phyloP scores from a whole-genome alignment of 2,797 vertebrate genomes.

The Adelosebastes latens region DNA sequence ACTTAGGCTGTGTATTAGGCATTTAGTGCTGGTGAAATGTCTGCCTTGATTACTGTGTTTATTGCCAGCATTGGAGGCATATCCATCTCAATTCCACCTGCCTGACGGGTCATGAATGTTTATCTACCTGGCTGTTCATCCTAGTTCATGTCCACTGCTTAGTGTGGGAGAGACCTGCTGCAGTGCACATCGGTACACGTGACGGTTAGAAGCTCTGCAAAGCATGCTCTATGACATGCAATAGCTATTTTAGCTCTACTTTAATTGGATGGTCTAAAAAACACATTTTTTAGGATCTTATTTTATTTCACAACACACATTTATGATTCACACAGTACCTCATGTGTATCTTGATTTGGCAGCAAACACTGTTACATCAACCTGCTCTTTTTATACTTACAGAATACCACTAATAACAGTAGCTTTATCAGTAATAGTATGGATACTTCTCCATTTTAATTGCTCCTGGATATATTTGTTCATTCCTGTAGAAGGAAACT shows the following conservation, averaged over 20 bases:
- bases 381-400: neutral
- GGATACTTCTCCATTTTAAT: neutral
- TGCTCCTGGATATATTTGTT: neutral
- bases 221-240: neutral
- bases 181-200: neutral
- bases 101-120: conserved; percentile 29
- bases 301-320: neutral
- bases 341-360: neutral
- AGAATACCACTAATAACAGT: neutral
- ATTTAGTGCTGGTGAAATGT: conserved; percentile 65
- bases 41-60: conserved; percentile 77
- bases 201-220: conserved; percentile 1
- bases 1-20: conserved; percentile 56
- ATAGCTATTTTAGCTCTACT: neutral
- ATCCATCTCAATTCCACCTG: conserved; percentile 38
- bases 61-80: conserved; percentile 36
- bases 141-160: neutral
- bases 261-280: neutral
- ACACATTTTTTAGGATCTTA: neutral
- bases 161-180: neutral
- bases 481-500: neutral
- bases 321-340: neutral
- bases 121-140: conserved; percentile 20
- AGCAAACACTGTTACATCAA: neutral
- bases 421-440: neutral